phyloP scores from a whole-genome alignment of 2,888 invertebrate genomes.

The Trichopoda pennipes region DNA sequence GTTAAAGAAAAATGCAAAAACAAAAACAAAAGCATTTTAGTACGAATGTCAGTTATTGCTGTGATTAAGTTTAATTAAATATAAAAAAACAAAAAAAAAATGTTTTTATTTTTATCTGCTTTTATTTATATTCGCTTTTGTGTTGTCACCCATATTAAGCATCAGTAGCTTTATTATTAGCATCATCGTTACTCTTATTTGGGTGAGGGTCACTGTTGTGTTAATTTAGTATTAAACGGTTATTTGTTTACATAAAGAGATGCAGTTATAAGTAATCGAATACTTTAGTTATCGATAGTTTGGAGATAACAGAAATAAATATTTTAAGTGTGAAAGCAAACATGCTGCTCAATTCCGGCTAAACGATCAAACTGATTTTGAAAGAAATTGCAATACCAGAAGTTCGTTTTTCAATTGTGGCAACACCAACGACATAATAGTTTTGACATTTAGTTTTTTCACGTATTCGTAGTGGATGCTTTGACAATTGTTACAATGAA shows the following conservation, averaged over 20 bases:
- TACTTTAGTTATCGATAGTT: neutral
- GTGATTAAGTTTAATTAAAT: slow-evolving; percentile 68
- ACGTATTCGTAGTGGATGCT: no score
- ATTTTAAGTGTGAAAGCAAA: no score
- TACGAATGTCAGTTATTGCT: slow-evolving; percentile 64
- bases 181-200: slow-evolving; percentile 43
- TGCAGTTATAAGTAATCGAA: neutral
- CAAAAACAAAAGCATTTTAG: slow-evolving; percentile 26
- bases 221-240: slow-evolving; percentile 19
- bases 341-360: no score
- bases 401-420: no score
- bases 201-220: slow-evolving; percentile 64
- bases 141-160: slow-evolving; percentile 19
- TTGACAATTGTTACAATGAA: no score
- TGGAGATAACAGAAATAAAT: no score
- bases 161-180: neutral
- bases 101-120: slow-evolving; percentile 42
- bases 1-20: neutral
- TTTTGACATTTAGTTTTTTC: no score
- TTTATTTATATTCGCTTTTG: slow-evolving; percentile 21
- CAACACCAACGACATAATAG: no score
- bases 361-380: no score
- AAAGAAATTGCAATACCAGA: no score
- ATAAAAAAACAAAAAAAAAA: slow-evolving; percentile 17
- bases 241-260: slow-evolving; percentile 1